Conservation (phyloP, 2,113 vertebrate species). For the Myodes glareolus region DNA sequence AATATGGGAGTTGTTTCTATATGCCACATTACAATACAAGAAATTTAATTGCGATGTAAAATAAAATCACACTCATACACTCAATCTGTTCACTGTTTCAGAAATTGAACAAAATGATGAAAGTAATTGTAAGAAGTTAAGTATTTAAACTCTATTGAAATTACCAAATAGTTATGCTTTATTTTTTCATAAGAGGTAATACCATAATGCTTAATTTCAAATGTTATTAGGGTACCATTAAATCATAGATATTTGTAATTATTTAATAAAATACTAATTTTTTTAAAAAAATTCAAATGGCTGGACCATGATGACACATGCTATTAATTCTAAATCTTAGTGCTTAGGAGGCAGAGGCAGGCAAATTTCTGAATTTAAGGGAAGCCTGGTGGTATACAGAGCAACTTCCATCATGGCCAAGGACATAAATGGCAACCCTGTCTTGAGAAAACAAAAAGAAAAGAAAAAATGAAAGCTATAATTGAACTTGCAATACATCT, state of each 20-base stretch:
- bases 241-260: not conserved
- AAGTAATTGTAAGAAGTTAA: not conserved
- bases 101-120: slow-evolving; percentile 2
- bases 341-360: not conserved
- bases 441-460: not conserved
- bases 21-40: not conserved
- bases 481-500: not conserved
- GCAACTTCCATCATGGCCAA: not conserved
- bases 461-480: not conserved
- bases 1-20: not conserved
- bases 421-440: not conserved
- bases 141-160: slow-evolving; percentile 42
- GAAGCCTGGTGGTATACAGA: not conserved
- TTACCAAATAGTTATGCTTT: not conserved
- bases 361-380: not conserved
- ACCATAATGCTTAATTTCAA: not conserved
- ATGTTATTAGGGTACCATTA: not conserved
- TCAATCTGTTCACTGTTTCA: not conserved
- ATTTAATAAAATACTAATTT: not conserved
- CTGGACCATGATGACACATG: not conserved
- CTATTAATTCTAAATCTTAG: not conserved
- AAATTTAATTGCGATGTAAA: not conserved
- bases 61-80: not conserved
- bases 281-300: not conserved
- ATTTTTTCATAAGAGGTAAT: not conserved